phyloP scores from a whole-genome alignment of 2,113 vertebrate genomes.

The Triplophysa tibetana region DNA sequence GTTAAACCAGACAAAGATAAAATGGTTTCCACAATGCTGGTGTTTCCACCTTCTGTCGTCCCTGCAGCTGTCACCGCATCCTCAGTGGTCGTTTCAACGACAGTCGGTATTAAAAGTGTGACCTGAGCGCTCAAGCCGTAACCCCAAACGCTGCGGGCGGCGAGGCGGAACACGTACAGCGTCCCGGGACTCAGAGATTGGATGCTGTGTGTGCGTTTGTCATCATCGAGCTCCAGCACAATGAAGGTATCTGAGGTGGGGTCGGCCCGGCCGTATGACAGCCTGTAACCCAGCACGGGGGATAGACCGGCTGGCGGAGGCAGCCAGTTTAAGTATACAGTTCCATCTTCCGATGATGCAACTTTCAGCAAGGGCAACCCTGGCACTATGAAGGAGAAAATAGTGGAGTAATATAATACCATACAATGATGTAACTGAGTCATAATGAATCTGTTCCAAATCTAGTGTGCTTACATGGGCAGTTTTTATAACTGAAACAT shows the following conservation, averaged over 20 bases:
- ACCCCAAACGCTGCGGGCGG: slow-evolving; percentile 91
- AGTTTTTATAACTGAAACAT: no score
- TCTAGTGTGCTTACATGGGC: no score
- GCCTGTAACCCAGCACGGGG: slow-evolving; percentile 87
- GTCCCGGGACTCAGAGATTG: slow-evolving; percentile 90
- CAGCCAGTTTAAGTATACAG: slow-evolving; percentile 89
- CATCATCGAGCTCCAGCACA: slow-evolving; percentile 84
- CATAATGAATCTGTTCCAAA: background rate
- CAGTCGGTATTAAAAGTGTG: slow-evolving; percentile 87
- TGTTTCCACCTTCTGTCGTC: background rate
- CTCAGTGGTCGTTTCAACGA: slow-evolving; percentile 69
- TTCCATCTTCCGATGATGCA: slow-evolving; percentile 84
- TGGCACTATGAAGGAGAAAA: slow-evolving; percentile 81
- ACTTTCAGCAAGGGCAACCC: slow-evolving; percentile 86
- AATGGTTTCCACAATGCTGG: background rate
- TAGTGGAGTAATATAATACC: background rate
- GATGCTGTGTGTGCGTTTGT: slow-evolving; percentile 85
- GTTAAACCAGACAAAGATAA: slow-evolving; percentile 87
- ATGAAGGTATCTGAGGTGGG: slow-evolving; percentile 73
- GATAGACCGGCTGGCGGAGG: slow-evolving; percentile 85
- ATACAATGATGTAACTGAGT: background rate
- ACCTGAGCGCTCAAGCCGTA: slow-evolving; percentile 89
- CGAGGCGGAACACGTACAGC: slow-evolving; percentile 87
- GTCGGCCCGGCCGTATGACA: slow-evolving; percentile 89
- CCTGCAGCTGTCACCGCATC: background rate